phyloP scores from a whole-genome alignment of 2,888 invertebrate genomes.

The Leucophora obtusa region DNA sequence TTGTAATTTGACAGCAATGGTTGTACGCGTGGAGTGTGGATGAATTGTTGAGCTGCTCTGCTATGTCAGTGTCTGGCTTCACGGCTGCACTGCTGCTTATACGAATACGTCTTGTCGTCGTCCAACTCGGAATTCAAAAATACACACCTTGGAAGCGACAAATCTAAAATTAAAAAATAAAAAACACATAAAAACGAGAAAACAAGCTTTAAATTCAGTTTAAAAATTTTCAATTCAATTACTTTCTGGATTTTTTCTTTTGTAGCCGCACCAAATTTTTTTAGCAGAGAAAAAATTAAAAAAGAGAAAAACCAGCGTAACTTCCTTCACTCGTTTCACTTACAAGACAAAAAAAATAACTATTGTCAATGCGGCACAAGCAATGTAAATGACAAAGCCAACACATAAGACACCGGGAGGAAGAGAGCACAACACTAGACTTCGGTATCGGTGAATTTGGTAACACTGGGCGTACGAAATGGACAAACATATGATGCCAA shows the following conservation, averaged over 20 bases:
- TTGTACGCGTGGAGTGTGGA: conserved; percentile 32
- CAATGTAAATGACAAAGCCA: conserved; percentile 47
- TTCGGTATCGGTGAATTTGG: neutral
- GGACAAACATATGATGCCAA: conserved; percentile 18
- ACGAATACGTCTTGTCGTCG: conserved; percentile 14
- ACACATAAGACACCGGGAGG: conserved; percentile 8
- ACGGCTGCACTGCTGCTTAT: conserved; percentile 21
- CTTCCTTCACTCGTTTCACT: conserved; percentile 50
- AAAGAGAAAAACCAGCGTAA: conserved; percentile 58
- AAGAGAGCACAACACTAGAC: conserved; percentile 1
- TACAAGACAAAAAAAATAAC: conserved; percentile 34
- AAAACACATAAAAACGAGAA: too few relatives aligned
- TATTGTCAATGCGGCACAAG: neutral
- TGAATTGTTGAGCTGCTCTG: conserved; percentile 36
- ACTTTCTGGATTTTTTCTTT: conserved; percentile 35
- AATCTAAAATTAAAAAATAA: neutral
- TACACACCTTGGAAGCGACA: conserved; percentile 20
- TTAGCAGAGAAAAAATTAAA: conserved; percentile 54
- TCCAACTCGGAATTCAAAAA: neutral
- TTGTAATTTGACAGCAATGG: conserved; percentile 15
- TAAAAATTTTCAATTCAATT: conserved; percentile 15
- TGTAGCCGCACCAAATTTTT: conserved; percentile 44
- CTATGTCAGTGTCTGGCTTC: conserved; percentile 17
- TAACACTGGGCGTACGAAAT: conserved; percentile 15
- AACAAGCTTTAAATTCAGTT: neutral